phyloP scores from a whole-genome alignment of 1,140 invertebrate genomes.

The Caenorhabditis brenneri region DNA sequence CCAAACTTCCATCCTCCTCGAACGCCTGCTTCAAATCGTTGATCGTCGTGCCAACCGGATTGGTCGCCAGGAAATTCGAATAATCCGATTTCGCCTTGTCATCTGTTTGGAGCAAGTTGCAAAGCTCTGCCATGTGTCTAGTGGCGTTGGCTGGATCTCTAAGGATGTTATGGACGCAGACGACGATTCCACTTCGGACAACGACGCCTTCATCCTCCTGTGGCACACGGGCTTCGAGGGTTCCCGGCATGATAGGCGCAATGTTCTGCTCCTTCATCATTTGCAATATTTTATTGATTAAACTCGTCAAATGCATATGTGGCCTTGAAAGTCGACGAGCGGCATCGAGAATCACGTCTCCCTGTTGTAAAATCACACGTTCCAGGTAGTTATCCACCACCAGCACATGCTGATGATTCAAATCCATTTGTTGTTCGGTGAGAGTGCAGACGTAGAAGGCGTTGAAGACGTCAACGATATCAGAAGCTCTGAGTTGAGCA shows the following conservation, averaged over 20 bases:
- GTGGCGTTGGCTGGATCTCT: not conserved
- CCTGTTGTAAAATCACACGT: slow-evolving; percentile 1
- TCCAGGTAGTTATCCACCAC: slow-evolving; percentile 9
- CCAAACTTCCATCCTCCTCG: too few species aligned
- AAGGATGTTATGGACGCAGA: not conserved
- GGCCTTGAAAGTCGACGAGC: not conserved
- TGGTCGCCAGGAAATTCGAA: too few species aligned
- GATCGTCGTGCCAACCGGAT: too few species aligned
- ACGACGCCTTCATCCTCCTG: slow-evolving; percentile 5
- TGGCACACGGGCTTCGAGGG: not conserved
- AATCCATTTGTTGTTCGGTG: not conserved
- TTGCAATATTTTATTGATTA: slow-evolving; percentile 22
- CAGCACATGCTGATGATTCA: not conserved
- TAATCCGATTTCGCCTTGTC: not conserved
- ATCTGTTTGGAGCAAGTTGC: not conserved
- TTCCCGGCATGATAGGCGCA: slow-evolving; percentile 2
- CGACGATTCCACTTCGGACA: not conserved
- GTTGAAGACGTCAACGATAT: slow-evolving; percentile 9
- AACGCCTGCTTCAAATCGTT: too few species aligned
- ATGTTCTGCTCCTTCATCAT: slow-evolving; percentile 9
- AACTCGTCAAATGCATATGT: not conserved
- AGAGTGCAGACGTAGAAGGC: not conserved
- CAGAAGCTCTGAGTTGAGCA: not conserved
- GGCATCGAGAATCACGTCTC: slow-evolving; percentile 4
- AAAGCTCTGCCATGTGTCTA: not conserved